Evolutionary conservation across 1,140 invertebrate genomes (phyloP), one percentile per base, ranked within the genome.

Genomic region (Heliothis virescens): DNA sequence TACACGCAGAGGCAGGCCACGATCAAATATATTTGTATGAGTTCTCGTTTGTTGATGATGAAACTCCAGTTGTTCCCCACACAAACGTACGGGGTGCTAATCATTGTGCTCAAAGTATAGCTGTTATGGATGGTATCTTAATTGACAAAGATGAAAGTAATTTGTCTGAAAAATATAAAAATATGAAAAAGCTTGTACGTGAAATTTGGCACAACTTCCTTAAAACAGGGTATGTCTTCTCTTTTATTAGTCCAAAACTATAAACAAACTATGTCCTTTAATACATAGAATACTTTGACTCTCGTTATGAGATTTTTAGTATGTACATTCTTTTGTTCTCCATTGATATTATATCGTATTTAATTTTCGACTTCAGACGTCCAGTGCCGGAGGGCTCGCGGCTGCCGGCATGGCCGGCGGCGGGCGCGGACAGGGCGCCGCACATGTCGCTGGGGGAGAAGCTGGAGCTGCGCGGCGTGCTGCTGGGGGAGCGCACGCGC

Each of bases 21-120:
- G 62, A 86, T 55, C 57, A 86, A 52, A 82, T 92, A 71, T 91
- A 88, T 78, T 80, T 92, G 47, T 91, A 91, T 71, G 85, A 89
- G 71, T 91, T 87, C 79, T 82, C 84, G 0, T 26, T 86, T 69
- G 73, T 78, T 0, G 82, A 86, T 57, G 82, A 83, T 0, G 71
- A 80, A 34, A 78, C 48, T 34, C 67, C 83, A 4, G 11, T 53
- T 0, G 57, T 88, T 9, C 84, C 85, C 13, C 74, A 84, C 18
- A 89, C 82, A 2, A 83, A 85, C 15, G 41, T 85, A 3, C 53
- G 83, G 57, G 87, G 90, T 2, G 87, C 90, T 1, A 63, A 79
- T 16, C 90, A 92, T 57, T 87, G 86, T 50, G 80, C 87, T 13
- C 88, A 92, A 80, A 77, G 85, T 1, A 2, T 59, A 13, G 84